A percentile compares a stretch with the other conserved stretches of the same genome.
Conservation (phyloP, 2,113 vertebrate species). For the Murina feae region DNA sequence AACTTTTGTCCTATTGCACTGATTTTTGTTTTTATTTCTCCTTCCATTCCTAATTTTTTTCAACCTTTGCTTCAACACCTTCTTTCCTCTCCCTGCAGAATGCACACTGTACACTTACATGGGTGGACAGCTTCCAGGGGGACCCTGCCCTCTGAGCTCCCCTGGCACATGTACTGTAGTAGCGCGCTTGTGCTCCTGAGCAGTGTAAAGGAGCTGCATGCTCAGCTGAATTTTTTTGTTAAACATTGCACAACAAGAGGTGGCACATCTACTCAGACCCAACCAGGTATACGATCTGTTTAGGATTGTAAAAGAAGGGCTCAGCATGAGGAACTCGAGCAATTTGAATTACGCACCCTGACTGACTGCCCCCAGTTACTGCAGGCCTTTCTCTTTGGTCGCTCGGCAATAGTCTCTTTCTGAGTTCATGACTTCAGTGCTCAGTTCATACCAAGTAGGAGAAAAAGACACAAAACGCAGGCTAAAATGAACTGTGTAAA, state of each 20-base stretch:
- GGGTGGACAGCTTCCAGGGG: not conserved
- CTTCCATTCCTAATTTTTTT: not conserved
- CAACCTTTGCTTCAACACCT: not conserved
- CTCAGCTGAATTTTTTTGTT: not conserved
- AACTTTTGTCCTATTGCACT: not conserved
- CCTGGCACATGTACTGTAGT: not conserved
- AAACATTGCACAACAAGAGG: not conserved
- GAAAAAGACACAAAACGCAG: not conserved
- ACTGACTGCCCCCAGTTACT: not conserved
- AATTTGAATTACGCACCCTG: not conserved
- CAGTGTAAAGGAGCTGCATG: not conserved
- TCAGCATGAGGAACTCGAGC: not conserved
- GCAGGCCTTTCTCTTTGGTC: not conserved
- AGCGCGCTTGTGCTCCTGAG: not conserved
- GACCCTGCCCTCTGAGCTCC: rapidly evolving
- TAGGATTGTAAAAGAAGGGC: not conserved
- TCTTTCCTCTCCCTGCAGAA: not conserved
- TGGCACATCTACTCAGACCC: not conserved
- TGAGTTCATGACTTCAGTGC: not conserved
- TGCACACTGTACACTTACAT: not conserved
- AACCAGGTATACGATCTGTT: not conserved
- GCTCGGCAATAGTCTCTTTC: not conserved
- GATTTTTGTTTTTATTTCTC: too few relatives aligned
- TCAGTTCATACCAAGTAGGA: not conserved
- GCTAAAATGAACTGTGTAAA: not conserved